Conservation (phyloP, 2,113 vertebrate genomes). For the Morone saxatilis region DNA sequence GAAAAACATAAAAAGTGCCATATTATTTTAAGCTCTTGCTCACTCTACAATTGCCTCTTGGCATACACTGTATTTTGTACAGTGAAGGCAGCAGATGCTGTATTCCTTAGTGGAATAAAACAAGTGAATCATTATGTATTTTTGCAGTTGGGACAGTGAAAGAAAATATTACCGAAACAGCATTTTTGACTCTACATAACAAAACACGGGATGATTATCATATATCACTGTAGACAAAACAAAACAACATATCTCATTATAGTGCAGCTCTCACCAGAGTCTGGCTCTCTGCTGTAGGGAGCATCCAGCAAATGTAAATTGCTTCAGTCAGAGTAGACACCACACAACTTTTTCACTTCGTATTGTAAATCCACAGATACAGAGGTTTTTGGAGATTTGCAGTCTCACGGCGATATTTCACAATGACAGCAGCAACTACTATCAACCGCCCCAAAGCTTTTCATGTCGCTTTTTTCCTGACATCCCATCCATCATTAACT, state of each 20-base stretch:
- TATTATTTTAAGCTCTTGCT: neutral
- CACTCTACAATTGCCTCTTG: neutral
- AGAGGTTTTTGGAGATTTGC: constrained; percentile 17
- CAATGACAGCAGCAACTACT: constrained; percentile 61
- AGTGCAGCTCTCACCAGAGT: constrained; percentile 11
- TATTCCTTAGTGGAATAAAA: constrained; percentile 15
- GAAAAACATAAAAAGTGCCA: neutral
- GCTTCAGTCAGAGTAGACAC: constrained; percentile 44
- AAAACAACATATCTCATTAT: constrained; percentile 49
- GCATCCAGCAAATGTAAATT: constrained; percentile 32
- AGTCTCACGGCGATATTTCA: constrained; percentile 59
- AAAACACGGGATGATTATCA: constrained; percentile 36
- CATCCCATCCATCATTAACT: constrained; percentile 68
- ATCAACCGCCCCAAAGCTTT: constrained; percentile 58
- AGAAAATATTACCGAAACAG: neutral
- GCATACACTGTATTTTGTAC: neutral
- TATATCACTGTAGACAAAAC: constrained; percentile 47
- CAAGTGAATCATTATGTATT: constrained; percentile 14
- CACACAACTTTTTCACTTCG: constrained; percentile 45
- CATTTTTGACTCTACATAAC: constrained; percentile 22
- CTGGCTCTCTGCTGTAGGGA: constrained; percentile 7
- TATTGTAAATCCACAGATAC: constrained; percentile 47
- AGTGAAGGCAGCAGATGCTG: constrained; percentile 18
- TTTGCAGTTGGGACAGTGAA: constrained; percentile 8
- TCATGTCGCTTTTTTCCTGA: constrained; percentile 35